These are phyloP conservation scores for Napeogenes sylphis DNA, from an alignment of 2,888 invertebrate genomes.

Conservation along the genomic window DNA sequence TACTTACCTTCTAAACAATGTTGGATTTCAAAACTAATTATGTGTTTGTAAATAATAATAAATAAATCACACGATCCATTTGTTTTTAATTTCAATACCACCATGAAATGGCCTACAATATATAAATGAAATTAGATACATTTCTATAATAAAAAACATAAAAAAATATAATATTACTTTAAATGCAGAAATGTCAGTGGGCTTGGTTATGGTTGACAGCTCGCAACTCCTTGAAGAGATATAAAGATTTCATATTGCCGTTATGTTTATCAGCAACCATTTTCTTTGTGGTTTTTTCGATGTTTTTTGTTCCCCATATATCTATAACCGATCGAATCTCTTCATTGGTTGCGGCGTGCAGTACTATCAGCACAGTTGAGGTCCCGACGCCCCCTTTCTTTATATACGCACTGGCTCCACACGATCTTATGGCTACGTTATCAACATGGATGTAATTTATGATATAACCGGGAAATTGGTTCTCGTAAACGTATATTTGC, in stretches of 20 bases:
- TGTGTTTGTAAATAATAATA: not conserved
- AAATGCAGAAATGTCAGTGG: not conserved
- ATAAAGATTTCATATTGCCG: constrained; percentile 44
- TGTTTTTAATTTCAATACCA: not conserved
- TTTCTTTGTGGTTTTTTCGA: constrained; percentile 13
- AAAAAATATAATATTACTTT: not conserved
- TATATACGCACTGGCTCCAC: constrained; percentile 56
- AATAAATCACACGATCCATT: not conserved
- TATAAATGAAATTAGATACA: not conserved
- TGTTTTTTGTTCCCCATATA: constrained; percentile 55
- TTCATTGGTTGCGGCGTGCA: constrained; percentile 52
- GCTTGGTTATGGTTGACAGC: constrained; percentile 52
- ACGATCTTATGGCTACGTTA: constrained; percentile 57
- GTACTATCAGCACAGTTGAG: constrained; percentile 53
- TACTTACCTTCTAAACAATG: not conserved
- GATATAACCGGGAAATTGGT: constrained; percentile 53
- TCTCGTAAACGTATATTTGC: constrained; percentile 64
- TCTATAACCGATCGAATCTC: constrained; percentile 65
- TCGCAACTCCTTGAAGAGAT: constrained; percentile 45
- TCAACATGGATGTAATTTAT: constrained; percentile 64
- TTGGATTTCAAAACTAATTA: too few relatives aligned
- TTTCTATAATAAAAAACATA: not conserved
- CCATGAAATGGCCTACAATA: not conserved
- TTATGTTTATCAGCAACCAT: constrained; percentile 21
- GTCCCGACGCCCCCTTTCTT: constrained; percentile 53